phyloP scores from a whole-genome alignment of 2,113 vertebrate species.

The Callaeas wilsoni region DNA sequence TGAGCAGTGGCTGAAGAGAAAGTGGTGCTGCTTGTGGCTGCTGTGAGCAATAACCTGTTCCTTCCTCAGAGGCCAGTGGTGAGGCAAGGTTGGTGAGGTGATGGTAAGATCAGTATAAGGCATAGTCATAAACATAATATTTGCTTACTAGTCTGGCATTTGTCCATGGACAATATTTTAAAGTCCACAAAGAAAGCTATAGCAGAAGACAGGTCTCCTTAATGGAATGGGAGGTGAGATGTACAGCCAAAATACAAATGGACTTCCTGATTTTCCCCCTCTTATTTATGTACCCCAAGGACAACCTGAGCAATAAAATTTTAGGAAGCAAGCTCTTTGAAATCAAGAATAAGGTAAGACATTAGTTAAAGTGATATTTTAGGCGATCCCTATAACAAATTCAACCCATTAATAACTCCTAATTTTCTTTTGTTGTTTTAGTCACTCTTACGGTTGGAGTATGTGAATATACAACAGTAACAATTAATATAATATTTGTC shows the following conservation, averaged over 20 bases:
- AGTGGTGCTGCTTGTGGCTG: not conserved
- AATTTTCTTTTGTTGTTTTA: not conserved
- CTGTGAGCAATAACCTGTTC: not conserved
- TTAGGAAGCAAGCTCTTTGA: not conserved
- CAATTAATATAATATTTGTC: not conserved
- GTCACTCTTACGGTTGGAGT: not conserved
- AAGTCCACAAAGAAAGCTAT: not conserved
- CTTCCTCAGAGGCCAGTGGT: not conserved
- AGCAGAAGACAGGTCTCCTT: not conserved
- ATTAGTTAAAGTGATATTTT: not conserved
- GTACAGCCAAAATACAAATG: not conserved
- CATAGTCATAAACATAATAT: not conserved
- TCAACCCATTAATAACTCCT: not conserved
- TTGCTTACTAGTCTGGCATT: not conserved
- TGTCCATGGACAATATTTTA: not conserved
- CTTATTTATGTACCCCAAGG: not conserved
- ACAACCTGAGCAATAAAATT: not conserved
- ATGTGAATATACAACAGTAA: not conserved
- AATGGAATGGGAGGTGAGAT: not conserved
- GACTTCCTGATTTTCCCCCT: not conserved
- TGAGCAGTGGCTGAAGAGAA: not conserved
- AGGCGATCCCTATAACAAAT: not conserved
- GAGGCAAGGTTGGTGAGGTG: not conserved
- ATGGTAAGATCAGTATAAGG: not conserved
- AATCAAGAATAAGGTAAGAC: not conserved